phyloP scores from a whole-genome alignment of 2,888 invertebrate species.

The Tanytarsus gracilentus region DNA sequence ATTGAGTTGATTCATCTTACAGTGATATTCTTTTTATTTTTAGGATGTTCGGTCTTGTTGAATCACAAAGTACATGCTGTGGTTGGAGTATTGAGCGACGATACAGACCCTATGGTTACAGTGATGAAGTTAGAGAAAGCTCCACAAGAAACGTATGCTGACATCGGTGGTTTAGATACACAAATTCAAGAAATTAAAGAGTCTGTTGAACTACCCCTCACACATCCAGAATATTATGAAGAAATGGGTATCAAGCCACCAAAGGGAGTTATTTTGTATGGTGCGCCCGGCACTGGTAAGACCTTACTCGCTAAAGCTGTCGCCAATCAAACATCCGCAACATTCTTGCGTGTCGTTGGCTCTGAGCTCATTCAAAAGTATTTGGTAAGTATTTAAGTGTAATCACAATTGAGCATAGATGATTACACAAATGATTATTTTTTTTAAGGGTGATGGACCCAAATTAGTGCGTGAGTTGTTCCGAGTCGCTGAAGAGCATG shows the following conservation, averaged over 20 bases:
- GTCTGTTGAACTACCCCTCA: constrained; percentile 94
- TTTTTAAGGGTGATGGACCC: constrained; percentile 84
- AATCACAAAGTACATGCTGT: constrained; percentile 99
- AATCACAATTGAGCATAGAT: background rate
- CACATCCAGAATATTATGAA: constrained; percentile 99
- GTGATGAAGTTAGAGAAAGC: constrained; percentile 99
- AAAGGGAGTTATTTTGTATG: constrained; percentile 97
- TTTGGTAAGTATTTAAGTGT: constrained; percentile 49
- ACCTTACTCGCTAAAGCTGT: constrained; percentile 97
- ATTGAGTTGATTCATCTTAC: background rate
- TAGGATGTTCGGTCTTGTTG: constrained; percentile 84
- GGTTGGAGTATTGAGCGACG: constrained; percentile 97
- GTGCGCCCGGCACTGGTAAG: constrained; percentile 97
- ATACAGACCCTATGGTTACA: constrained; percentile 99
- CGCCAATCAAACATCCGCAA: constrained; percentile 98
- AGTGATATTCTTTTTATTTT: background rate
- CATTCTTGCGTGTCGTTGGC: constrained; percentile 97
- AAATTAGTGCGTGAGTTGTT: constrained; percentile 96
- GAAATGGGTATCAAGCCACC: constrained; percentile 99
- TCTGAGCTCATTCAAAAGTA: constrained; percentile 99
- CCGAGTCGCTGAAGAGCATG: constrained; percentile 98
- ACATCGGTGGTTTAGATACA: constrained; percentile 93
- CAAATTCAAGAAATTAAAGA: constrained; percentile 98
- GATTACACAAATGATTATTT: background rate
- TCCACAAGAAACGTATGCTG: constrained; percentile 98